Base-by-base conservation (phyloP, 1,140 invertebrate genomes). In the Argopecten irradians region DNA sequence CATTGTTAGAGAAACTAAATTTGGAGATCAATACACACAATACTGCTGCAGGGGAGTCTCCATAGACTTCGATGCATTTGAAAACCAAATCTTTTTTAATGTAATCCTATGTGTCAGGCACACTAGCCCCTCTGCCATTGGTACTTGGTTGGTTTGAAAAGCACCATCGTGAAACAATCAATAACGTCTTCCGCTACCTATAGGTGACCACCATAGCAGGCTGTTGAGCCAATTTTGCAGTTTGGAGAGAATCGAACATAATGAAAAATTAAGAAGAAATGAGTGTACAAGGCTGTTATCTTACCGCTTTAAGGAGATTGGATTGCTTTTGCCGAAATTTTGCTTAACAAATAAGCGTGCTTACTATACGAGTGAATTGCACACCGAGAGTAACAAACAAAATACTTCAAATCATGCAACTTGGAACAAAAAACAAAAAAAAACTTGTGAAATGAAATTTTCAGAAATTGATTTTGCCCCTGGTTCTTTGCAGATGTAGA, bases 11-110 rank as follows among this genome's bases (percentile, higher is more conserved):
- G 55, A 71, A 71, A 71, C 22, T 71, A 71, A 71, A 71, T 71
- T 71, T 71, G 16, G 55, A 71, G 55, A 71, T 71, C 55, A 71
- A 71, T 71, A 71, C 55, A 1, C n/a, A 5, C 22, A n/a, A 71
- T 28, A 28, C 22, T 71, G 55, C 55, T 71, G 55, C 55, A 71
- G 55, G 55, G 55, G 19, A 71, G 22, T 71, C 55, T 71, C 55
- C 55, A 71, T 71, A 71, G 55, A 71, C 55, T 71, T 28, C n/a
- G n/a, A n/a, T 71, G 55, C 55, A 71, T 71, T 71, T 71, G 55
- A 71, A 71, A 71, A 71, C 55, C 55, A 71, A 71, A 71, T 71
- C 55, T 71, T 71, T 71, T 71, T 71, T 71, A 71, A 71, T 71
- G 55, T 71, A 71, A 71, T 71, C 55, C 55, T 71, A 71, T 71